Conservation (phyloP, 2,113 vertebrate genomes). For the Microcebus griseorufus region DNA sequence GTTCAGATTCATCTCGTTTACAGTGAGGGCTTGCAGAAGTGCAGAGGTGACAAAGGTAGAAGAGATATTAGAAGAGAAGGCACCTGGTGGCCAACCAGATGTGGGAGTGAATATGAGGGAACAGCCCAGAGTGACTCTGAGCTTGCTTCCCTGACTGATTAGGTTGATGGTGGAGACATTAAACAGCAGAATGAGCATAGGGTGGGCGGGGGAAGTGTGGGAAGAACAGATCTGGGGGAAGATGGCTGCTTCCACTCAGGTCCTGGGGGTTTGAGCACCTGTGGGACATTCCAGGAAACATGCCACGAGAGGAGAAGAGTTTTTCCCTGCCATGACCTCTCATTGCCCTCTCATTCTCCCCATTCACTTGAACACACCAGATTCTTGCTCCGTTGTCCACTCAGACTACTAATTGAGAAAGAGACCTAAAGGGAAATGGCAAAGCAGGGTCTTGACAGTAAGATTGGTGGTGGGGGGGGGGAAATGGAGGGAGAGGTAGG, state of each 20-base stretch:
- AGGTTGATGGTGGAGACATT: neutral
- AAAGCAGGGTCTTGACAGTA: neutral
- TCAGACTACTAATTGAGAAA: neutral
- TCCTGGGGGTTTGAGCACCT: too few species aligned
- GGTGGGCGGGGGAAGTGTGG: too few species aligned
- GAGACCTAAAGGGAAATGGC: neutral
- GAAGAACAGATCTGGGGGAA: neutral
- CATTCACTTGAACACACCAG: neutral
- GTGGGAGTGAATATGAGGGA: neutral
- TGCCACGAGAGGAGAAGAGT: neutral
- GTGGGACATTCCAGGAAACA: neutral
- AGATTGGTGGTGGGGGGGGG: neutral
- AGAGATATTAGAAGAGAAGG: neutral
- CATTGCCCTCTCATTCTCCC: too few species aligned
- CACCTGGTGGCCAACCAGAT: fast-evolving
- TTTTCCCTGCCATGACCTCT: neutral
- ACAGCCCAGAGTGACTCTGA: neutral
- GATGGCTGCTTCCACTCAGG: neutral
- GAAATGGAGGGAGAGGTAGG: neutral
- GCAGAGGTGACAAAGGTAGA: neutral
- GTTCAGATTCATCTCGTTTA: neutral
- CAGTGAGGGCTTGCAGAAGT: neutral
- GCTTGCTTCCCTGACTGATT: neutral
- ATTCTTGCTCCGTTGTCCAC: neutral
- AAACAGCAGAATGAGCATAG: neutral